These are phyloP conservation scores for Rhimphoctona megacephalus DNA, from an alignment of 2,888 invertebrate species.

Conservation along the genomic window DNA sequence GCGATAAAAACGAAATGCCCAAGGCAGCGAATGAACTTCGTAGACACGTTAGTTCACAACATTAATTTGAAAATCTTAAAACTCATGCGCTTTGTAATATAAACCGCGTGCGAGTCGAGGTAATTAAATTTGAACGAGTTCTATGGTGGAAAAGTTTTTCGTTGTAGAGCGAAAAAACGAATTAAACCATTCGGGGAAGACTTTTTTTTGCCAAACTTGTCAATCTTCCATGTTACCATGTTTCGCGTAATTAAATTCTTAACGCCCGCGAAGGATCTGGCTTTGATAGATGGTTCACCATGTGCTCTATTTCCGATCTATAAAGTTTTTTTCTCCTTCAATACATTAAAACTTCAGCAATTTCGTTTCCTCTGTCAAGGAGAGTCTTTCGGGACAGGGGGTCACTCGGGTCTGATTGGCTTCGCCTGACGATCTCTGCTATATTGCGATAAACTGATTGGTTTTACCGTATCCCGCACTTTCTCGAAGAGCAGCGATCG, in stretches of 20 bases:
- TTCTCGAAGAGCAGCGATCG: constrained; percentile 3
- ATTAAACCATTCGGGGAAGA: background rate
- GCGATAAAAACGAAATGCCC: background rate
- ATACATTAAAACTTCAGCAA: constrained; percentile 68
- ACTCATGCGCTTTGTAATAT: background rate
- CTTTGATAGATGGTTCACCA: background rate
- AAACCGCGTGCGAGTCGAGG: too few species aligned
- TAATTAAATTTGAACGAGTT: background rate
- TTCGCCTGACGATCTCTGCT: constrained; percentile 56
- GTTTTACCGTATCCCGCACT: constrained; percentile 68
- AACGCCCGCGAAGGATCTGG: constrained; percentile 1
- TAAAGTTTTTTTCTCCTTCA: constrained; percentile 38
- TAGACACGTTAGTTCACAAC: background rate
- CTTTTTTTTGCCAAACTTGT: constrained; percentile 1
- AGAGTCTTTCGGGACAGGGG: constrained; percentile 34
- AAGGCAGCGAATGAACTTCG: background rate
- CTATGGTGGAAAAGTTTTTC: background rate
- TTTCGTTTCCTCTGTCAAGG: constrained; percentile 60
- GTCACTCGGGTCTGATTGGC: constrained; percentile 63
- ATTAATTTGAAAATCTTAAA: constrained; percentile 11
- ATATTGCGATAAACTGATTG: constrained; percentile 73
- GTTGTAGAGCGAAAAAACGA: background rate
- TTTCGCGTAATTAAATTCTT: constrained; percentile 27
- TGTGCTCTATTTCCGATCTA: constrained; percentile 18
- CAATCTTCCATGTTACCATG: constrained; percentile 3